A percentile compares a stretch with the other conserved stretches of the same genome.
Evolutionary conservation across 2,113 vertebrate genomes (phyloP).

Genomic region (Laticauda laticaudata): DNA sequence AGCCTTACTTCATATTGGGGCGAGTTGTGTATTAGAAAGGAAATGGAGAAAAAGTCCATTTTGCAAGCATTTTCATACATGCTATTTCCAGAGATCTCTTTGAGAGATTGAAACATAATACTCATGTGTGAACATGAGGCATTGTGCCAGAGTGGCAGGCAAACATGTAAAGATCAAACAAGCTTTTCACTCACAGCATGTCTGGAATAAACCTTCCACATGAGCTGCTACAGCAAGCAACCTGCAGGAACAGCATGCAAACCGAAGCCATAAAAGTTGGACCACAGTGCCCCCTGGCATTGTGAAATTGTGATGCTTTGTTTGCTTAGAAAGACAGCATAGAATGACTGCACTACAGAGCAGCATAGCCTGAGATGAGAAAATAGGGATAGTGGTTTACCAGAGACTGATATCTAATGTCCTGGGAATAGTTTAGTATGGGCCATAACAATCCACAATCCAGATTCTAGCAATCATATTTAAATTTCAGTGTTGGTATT

Average conservation of each 20-base stretch:
- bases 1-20: neutral
- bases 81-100: neutral
- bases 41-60: neutral
- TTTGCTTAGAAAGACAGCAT: neutral
- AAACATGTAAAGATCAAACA: neutral
- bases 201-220: neutral
- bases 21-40: neutral
- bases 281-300: neutral
- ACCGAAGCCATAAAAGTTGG: neutral
- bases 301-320: neutral
- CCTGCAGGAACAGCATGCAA: neutral
- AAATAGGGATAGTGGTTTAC: neutral
- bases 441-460: neutral
- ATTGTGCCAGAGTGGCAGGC: neutral
- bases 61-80: neutral
- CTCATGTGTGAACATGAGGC: neutral
- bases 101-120: neutral
- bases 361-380: neutral
- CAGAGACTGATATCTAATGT: neutral
- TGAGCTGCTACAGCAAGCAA: neutral
- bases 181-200: neutral
- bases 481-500: neutral
- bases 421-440: neutral
- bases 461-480: neutral
- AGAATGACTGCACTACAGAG: neutral